These are phyloP conservation scores for Gobius niger DNA, from an alignment of 2,113 vertebrate genomes.

Conservation along the genomic window DNA sequence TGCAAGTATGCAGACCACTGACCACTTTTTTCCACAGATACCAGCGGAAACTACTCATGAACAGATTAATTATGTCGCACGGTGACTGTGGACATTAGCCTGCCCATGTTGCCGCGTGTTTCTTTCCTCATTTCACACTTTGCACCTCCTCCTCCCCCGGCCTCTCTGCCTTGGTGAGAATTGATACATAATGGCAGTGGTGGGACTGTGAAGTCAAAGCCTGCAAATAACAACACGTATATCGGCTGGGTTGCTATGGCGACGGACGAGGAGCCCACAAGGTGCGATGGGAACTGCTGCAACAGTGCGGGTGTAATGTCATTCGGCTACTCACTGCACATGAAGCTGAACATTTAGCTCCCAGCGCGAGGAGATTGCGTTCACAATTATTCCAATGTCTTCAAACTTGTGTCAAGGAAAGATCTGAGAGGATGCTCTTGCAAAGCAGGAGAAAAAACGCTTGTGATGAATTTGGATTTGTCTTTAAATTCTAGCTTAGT, in stretches of 20 bases:
- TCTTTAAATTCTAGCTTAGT: too few species aligned
- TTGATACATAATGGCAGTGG: conserved; percentile 31
- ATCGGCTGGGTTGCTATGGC: conserved; percentile 42
- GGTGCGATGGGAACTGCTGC: conserved; percentile 36
- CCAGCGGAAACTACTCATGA: background rate
- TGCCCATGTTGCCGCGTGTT: background rate
- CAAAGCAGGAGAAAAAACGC: background rate
- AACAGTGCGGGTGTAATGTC: conserved; percentile 32
- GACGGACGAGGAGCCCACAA: conserved; percentile 35
- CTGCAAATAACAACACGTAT: conserved; percentile 43
- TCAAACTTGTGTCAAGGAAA: background rate
- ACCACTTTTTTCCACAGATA: background rate
- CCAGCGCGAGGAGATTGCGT: background rate
- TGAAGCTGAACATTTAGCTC: background rate
- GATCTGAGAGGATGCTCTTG: background rate
- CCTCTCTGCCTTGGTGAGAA: conserved; percentile 23
- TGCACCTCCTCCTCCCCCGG: conserved; percentile 11
- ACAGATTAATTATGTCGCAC: background rate
- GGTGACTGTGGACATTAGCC: background rate
- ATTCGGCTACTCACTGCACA: conserved; percentile 3
- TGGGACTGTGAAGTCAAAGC: conserved; percentile 44
- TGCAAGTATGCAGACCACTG: background rate
- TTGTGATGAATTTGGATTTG: too few species aligned
- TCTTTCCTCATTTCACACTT: conserved; percentile 17
- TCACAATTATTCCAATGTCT: background rate